phyloP scores from a whole-genome alignment of 1,140 invertebrate species.

The Drosophila aff. region DNA sequence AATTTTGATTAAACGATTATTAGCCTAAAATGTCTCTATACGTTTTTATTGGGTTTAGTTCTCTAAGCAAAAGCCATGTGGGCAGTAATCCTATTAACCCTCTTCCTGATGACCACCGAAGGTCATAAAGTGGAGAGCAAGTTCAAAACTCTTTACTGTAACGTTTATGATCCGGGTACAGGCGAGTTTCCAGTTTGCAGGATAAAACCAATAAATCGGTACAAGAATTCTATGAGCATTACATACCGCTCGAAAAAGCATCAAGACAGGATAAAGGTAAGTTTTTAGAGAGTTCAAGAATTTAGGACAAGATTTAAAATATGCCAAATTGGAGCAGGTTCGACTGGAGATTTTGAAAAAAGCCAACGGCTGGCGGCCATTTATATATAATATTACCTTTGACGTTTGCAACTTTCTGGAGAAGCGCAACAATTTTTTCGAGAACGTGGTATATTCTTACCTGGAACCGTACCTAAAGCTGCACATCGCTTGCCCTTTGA shows the following conservation, averaged over 20 bases:
- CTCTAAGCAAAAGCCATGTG: background rate
- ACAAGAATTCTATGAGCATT: no score
- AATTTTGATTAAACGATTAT: background rate
- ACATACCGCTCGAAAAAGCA: no score
- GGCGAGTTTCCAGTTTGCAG: background rate
- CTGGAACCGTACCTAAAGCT: background rate
- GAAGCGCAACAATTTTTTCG: background rate
- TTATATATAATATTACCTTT: slow-evolving; percentile 23
- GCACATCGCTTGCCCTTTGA: background rate
- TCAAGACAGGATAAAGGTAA: no score
- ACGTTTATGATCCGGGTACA: background rate
- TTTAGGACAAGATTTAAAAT: no score
- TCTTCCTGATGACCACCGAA: background rate
- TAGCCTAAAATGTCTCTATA: background rate
- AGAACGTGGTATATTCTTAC: background rate
- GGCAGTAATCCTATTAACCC: background rate
- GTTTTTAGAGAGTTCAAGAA: no score
- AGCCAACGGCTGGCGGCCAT: slow-evolving; percentile 28
- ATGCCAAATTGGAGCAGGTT: background rate
- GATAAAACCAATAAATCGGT: no score
- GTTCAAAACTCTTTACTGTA: slow-evolving; percentile 30
- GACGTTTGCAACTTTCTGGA: slow-evolving; percentile 7
- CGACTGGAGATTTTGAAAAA: slow-evolving; percentile 10
- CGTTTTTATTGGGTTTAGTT: background rate
- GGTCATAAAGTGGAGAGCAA: background rate